Conservation (phyloP, 2,797 vertebrate genomes). For the Pseudomugil tenellus region DNA sequence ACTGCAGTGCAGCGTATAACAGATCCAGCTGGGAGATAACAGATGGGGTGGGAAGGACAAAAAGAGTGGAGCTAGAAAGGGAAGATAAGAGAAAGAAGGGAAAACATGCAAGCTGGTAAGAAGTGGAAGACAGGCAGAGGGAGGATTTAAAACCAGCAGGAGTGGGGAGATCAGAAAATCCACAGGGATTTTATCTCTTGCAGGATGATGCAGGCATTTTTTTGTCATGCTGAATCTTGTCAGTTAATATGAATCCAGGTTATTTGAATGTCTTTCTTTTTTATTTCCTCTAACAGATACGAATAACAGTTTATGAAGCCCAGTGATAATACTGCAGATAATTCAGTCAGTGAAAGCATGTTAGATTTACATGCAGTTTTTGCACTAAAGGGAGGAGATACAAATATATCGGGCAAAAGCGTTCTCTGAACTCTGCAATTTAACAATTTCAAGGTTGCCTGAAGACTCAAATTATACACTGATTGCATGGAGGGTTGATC, state of each 20-base stretch:
- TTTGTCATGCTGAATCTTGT: conserved; percentile 6
- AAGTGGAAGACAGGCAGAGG: conserved; percentile 18
- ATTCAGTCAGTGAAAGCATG: not conserved
- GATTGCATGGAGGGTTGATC: not conserved
- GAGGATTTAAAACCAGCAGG: conserved; percentile 24
- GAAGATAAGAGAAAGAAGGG: conserved; percentile 17
- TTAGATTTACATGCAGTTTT: not conserved
- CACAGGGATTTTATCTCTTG: conserved; percentile 20
- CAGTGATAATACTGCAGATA: not conserved
- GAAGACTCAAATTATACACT: not conserved
- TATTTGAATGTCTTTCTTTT: not conserved
- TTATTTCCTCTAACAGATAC: not conserved
- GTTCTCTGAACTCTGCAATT: not conserved
- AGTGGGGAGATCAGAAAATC: conserved; percentile 15
- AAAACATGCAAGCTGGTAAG: conserved; percentile 31
- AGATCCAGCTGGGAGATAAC: conserved; percentile 77
- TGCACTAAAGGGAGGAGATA: not conserved
- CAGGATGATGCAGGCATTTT: conserved; percentile 5
- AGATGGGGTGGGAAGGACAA: conserved; percentile 58
- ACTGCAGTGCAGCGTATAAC: conserved; percentile 75
- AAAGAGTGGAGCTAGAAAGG: conserved; percentile 36
- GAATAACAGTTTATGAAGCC: not conserved
- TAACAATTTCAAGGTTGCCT: not conserved
- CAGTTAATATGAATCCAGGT: not conserved
- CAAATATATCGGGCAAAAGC: not conserved